phyloP scores from a whole-genome alignment of 1,140 invertebrate genomes.

The Heliconius congener region DNA sequence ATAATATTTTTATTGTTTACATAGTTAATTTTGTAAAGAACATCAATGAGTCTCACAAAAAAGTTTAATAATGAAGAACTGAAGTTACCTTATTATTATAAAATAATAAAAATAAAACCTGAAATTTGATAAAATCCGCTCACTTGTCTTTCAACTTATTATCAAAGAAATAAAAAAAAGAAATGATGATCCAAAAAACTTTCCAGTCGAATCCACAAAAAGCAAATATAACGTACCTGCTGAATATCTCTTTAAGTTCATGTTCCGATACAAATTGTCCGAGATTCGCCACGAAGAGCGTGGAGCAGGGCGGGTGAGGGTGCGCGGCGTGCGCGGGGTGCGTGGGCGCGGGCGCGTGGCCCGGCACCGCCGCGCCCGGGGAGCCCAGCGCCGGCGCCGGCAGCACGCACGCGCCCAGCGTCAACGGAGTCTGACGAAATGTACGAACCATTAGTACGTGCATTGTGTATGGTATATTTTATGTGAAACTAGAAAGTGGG shows the following conservation, averaged over 20 bases:
- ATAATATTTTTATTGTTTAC: neutral
- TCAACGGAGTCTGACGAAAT: constrained; percentile 86
- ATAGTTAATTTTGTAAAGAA: neutral
- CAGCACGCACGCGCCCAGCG: constrained; percentile 90
- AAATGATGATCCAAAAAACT: constrained; percentile 8
- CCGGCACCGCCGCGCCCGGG: constrained; percentile 91
- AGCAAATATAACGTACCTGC: constrained; percentile 87
- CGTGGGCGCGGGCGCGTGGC: constrained; percentile 82
- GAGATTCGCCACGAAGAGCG: constrained; percentile 98
- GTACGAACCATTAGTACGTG: neutral
- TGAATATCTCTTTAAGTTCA: constrained; percentile 98
- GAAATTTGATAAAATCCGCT: neutral
- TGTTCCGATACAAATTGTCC: constrained; percentile 98
- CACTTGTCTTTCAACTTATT: too few species aligned
- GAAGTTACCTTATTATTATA: neutral
- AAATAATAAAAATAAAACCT: neutral
- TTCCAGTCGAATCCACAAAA: constrained; percentile 42
- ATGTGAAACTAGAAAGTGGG: too few species aligned
- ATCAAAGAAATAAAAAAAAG: too few species aligned
- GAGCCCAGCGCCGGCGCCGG: constrained; percentile 90
- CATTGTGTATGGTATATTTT: too few species aligned
- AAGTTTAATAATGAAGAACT: neutral
- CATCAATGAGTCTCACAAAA: neutral
- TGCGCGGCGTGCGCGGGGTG: constrained; percentile 69
- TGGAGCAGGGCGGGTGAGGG: constrained; percentile 95